A percentile compares a stretch with the other conserved stretches of the same genome.
phyloP scores from a whole-genome alignment of 1,140 invertebrate species.

The Drosophila baimaii region DNA sequence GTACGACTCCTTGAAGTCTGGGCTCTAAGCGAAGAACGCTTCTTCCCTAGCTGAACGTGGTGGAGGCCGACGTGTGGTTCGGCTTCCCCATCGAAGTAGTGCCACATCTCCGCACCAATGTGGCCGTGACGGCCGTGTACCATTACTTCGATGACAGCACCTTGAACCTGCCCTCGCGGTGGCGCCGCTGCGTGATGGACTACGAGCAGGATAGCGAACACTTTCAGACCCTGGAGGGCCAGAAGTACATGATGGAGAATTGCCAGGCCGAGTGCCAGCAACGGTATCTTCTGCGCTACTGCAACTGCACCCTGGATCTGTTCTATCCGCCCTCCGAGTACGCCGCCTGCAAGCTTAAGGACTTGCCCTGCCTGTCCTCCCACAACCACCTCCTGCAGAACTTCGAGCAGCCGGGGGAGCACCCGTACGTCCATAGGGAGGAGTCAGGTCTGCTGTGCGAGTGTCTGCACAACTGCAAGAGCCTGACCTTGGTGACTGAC shows the following conservation, averaged over 20 bases:
- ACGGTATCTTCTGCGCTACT: conserved; percentile 57
- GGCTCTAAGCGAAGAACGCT: neutral
- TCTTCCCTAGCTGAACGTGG: conserved; percentile 46
- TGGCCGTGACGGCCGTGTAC: conserved; percentile 57
- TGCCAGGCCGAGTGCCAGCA: conserved; percentile 73
- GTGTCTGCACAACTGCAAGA: conserved; percentile 73
- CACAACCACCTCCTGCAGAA: conserved; percentile 58
- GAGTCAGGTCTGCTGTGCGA: conserved; percentile 60
- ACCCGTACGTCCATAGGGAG: conserved; percentile 36
- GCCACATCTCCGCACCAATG: conserved; percentile 50
- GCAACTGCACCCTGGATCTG: conserved; percentile 76
- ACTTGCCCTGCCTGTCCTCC: conserved; percentile 66
- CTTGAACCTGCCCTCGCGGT: conserved; percentile 27
- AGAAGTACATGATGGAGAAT: conserved; percentile 76
- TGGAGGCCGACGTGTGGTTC: conserved; percentile 59
- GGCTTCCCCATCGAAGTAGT: conserved; percentile 38
- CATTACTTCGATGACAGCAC: conserved; percentile 63
- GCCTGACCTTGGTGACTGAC: conserved; percentile 59
- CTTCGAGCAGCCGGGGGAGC: conserved; percentile 51
- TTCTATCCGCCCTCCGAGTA: conserved; percentile 71
- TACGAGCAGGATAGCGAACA: conserved; percentile 53
- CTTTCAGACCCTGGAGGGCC: conserved; percentile 52
- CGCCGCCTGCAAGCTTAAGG: conserved; percentile 49
- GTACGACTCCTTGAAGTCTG: neutral
- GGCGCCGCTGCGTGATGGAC: conserved; percentile 57